These are phyloP conservation scores for Ectemnius lituratus DNA, from an alignment of 2,888 invertebrate genomes.

Conservation along the genomic window DNA sequence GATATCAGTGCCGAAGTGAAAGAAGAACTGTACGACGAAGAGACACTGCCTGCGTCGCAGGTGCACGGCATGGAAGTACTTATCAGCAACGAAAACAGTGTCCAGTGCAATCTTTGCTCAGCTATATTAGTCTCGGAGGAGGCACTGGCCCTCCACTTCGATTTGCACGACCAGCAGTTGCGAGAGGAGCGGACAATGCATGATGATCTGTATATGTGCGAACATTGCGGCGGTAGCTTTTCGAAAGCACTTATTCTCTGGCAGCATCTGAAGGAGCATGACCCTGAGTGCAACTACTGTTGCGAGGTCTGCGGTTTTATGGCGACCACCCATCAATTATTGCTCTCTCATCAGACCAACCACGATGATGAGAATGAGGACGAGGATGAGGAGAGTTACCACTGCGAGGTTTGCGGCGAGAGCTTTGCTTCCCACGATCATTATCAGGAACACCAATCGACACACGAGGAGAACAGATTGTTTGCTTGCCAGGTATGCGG, in stretches of 20 bases:
- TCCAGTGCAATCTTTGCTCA: conserved; percentile 68
- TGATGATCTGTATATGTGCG: conserved; percentile 60
- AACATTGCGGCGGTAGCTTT: conserved; percentile 64
- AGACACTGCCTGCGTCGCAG: too few species aligned
- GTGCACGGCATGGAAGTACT: conserved; percentile 19
- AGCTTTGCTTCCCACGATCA: conserved; percentile 70
- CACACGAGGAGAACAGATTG: conserved; percentile 71
- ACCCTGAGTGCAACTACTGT: conserved; percentile 59
- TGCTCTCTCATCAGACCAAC: conserved; percentile 67
- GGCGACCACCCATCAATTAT: conserved; percentile 66
- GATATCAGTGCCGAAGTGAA: conserved; percentile 62
- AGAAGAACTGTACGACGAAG: conserved; percentile 35
- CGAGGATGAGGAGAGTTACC: conserved; percentile 70
- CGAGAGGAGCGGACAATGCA: conserved; percentile 21
- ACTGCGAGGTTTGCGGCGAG: conserved; percentile 72
- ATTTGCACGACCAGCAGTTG: conserved; percentile 53
- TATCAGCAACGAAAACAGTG: conserved; percentile 49
- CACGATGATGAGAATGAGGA: conserved; percentile 69
- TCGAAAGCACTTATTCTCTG: conserved; percentile 41
- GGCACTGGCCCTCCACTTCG: conserved; percentile 41
- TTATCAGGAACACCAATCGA: conserved; percentile 71
- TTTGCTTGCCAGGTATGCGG: conserved; percentile 74
- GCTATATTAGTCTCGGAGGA: conserved; percentile 60
- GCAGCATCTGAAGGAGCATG: conserved; percentile 61
- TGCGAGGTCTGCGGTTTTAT: conserved; percentile 71